Base-by-base conservation (phyloP, 2,113 vertebrate species). In the Pangasianodon gigas region DNA sequence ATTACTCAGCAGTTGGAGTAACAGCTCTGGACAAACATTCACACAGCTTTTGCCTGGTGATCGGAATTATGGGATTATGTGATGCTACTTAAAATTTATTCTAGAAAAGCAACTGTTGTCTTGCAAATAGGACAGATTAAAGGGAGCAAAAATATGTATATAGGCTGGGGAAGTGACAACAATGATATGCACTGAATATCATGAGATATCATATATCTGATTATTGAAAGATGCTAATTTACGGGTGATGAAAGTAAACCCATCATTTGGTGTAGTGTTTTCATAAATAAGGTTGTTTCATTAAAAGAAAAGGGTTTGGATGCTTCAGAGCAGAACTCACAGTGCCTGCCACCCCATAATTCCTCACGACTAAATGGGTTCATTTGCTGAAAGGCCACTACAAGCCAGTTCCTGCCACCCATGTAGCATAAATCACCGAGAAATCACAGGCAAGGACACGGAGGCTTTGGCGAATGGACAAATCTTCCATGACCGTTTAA, bases 371-470 rank as follows among this genome's bases (percentile, higher is more conserved):
- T 75, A 58, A 87, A 75, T 86, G 65, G 29, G 65, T 86, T 69
- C 46, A 54, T 87, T 75, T 54, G 69, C 51, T 41, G n/a, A 86
- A 44, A 56, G 85, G 85, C 67, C 65, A 71, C 32, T 74, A 69
- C 82, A 84, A 84, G 46, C 51, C 41, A 58, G 14, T 54, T 87
- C 51, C 84, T 71, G 41, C 51, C 52, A 62, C 77, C 83, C 87
- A 67, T 62, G 69, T 69, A 65, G 80, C 79, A 51, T 80, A 91
- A 93, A 92, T 93, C 92, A 91, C 77, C 80, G 19, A 82, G 90
- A 77, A 79, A 87, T 91, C 91, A 93, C 62, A 90, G 90, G 88
- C 89, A 91, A 92, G 91, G 91, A 87, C 67, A 65, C 16, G 18
- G 29, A 13, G 71, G 56, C 54, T 41, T 89, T 54, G 84, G 88